phyloP scores from a whole-genome alignment of 2,888 invertebrate genomes.

The Biston betularia region DNA sequence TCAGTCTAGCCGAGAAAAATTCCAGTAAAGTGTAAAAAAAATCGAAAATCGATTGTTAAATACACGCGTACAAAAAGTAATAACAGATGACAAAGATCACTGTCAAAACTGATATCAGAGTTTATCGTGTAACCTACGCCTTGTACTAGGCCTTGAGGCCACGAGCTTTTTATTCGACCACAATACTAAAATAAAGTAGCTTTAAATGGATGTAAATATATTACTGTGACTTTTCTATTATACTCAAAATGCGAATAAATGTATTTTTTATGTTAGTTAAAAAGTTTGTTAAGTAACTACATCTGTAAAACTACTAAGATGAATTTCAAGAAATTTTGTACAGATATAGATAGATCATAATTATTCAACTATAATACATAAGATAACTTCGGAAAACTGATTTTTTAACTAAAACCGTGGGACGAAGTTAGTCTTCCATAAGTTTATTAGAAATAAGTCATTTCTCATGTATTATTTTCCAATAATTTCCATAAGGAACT shows the following conservation, averaged over 20 bases:
- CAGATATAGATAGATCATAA: too few relatives aligned
- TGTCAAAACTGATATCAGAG: too few relatives aligned
- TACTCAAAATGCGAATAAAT: not conserved
- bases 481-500: not conserved
- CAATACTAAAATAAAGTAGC: constrained; percentile 12
- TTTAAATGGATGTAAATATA: constrained; percentile 11
- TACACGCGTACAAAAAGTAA: too few relatives aligned
- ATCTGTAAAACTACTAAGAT: not conserved
- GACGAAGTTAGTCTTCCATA: constrained; percentile 10
- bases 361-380: not conserved
- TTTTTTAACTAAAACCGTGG: not conserved
- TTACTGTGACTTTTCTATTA: not conserved
- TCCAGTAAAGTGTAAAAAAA: too few relatives aligned
- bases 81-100: too few relatives aligned
- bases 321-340: not conserved
- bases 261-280: not conserved
- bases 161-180: constrained; percentile 33
- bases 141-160: constrained; percentile 3
- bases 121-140: too few relatives aligned
- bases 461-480: not conserved
- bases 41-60: too few relatives aligned
- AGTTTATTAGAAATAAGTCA: not conserved
- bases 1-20: too few relatives aligned
- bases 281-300: not conserved
- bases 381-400: not conserved